Evolutionary conservation across 1,140 invertebrate species (phyloP).

Genomic region (Hyles vespertilio): DNA sequence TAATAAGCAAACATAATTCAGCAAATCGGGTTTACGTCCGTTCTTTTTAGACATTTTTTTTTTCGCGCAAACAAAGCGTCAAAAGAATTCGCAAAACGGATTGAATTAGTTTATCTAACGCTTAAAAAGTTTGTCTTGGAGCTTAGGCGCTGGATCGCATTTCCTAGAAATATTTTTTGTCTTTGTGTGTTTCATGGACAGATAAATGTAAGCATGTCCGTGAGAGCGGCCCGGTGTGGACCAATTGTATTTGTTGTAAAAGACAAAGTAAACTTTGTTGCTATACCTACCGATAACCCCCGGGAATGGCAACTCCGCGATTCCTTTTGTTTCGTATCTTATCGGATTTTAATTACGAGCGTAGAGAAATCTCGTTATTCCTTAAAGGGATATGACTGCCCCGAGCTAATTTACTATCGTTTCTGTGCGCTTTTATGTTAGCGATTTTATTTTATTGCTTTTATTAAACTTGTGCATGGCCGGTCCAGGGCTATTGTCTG

Average conservation of each 20-base stretch:
- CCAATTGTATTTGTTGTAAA: slow-evolving; percentile 17
- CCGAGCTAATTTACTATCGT: slow-evolving; percentile 54
- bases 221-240: background rate
- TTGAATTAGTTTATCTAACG: slow-evolving; percentile 49
- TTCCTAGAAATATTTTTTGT: slow-evolving; percentile 20
- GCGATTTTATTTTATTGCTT: slow-evolving; percentile 51
- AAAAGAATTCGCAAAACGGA: slow-evolving; percentile 58
- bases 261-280: slow-evolving; percentile 28
- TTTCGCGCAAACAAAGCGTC: slow-evolving; percentile 40
- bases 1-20: slow-evolving; percentile 60
- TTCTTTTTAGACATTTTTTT: slow-evolving; percentile 44
- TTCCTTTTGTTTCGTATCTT: slow-evolving; percentile 69
- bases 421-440: slow-evolving; percentile 51
- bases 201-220: too few relatives aligned
- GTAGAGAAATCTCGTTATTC: slow-evolving; percentile 68
- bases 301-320: slow-evolving; percentile 24
- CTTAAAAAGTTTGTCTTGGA: slow-evolving; percentile 52
- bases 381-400: slow-evolving; percentile 65
- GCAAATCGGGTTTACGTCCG: slow-evolving; percentile 28
- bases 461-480: slow-evolving; percentile 7
- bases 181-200: background rate
- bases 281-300: slow-evolving; percentile 6
- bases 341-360: slow-evolving; percentile 73
- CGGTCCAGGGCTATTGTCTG: background rate
- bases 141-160: slow-evolving; percentile 20